These are phyloP conservation scores for Sphenodon punctatus DNA, from an alignment of 2,797 vertebrate species.

Conservation along the genomic window DNA sequence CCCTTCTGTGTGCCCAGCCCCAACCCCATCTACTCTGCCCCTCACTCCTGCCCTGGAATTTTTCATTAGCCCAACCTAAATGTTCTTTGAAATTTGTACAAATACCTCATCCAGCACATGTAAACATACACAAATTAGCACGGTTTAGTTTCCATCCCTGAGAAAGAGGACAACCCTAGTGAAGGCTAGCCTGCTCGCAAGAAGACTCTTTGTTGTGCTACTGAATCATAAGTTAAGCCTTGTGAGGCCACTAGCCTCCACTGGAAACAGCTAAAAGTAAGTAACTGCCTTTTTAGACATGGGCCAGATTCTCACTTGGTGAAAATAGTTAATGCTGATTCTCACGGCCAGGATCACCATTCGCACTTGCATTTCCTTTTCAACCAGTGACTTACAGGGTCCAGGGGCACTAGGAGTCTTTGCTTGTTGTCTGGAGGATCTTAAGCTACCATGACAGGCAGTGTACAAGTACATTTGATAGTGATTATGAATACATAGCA, in stretches of 20 bases:
- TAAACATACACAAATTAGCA: no score
- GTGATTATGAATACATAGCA: not conserved
- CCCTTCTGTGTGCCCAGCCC: no score
- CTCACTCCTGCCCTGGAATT: no score
- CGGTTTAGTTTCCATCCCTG: no score
- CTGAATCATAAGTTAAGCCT: fast-evolving
- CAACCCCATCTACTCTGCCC: no score
- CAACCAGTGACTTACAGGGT: fast-evolving
- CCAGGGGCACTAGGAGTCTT: not conserved
- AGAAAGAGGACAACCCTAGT: no score
- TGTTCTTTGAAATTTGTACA: no score
- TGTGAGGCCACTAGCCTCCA: not conserved
- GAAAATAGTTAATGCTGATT: not conserved
- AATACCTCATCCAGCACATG: no score
- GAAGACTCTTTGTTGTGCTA: not conserved
- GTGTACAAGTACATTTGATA: fast-evolving
- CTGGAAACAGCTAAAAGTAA: not conserved
- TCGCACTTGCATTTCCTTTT: not conserved
- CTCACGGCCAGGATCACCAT: not conserved
- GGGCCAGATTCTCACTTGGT: not conserved
- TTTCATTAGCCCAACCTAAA: no score
- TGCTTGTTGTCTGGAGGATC: not conserved
- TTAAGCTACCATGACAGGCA: not conserved
- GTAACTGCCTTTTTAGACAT: not conserved
- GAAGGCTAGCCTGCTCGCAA: not conserved